Percentiles rank a stretch among this genome's conserved stretches.
Evolutionary conservation across 1,140 invertebrate species (phyloP).

Genomic region (Pseudomyrmex sp.): DNA sequence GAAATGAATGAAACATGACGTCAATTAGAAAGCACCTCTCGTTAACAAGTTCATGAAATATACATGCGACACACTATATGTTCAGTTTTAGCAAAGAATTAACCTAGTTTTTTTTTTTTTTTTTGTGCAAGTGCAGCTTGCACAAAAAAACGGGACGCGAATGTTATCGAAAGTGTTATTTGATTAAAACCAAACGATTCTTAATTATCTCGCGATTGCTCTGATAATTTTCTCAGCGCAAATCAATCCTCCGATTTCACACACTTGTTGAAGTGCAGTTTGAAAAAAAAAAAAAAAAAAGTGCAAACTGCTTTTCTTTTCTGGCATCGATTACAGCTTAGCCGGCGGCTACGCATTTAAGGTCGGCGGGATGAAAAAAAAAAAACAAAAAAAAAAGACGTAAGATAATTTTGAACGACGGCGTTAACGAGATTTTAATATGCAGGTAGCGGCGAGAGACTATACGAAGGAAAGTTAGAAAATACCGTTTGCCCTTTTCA

Average conservation of each 20-base stretch:
- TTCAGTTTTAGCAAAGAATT: constrained; percentile 19
- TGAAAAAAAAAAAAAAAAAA: constrained; percentile 8
- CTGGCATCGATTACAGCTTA: constrained; percentile 48
- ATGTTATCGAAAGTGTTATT: neutral
- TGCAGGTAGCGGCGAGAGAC: constrained; percentile 33
- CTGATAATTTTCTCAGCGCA: neutral
- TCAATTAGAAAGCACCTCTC: neutral
- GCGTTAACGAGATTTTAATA: constrained; percentile 61
- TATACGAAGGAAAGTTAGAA: constrained; percentile 21
- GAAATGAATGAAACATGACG: constrained; percentile 4
- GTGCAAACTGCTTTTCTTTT: constrained; percentile 29
- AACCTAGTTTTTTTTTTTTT: constrained; percentile 1
- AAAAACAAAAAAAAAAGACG: constrained; percentile 37
- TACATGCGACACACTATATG: neutral
- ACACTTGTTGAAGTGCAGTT: constrained; percentile 6
- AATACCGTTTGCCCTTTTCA: constrained; percentile 58
- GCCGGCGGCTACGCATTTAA: constrained; percentile 31
- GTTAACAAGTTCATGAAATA: constrained; percentile 6
- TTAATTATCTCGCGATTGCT: neutral
- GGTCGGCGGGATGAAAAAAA: no score
- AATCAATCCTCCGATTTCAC: constrained; percentile 9
- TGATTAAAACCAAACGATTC: neutral
- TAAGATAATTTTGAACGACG: constrained; percentile 47
- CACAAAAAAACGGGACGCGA: neutral
- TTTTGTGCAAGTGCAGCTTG: neutral